Evolutionary conservation across 2,113 vertebrate genomes (phyloP).

Genomic region (Acanthisitta chloris): DNA sequence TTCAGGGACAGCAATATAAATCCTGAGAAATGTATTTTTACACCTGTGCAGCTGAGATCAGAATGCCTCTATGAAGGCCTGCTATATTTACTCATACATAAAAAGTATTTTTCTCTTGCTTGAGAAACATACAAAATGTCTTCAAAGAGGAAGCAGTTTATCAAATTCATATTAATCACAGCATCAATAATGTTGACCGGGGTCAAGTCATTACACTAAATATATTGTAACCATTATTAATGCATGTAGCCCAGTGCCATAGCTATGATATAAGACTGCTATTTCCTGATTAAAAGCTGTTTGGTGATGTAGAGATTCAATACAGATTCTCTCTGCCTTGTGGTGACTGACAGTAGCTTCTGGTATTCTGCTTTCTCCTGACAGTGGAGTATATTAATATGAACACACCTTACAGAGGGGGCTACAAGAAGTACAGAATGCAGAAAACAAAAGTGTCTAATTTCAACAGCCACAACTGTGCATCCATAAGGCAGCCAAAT

Average conservation of each 20-base stretch:
- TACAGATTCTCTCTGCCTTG: slow-evolving; percentile 28
- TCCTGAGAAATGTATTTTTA: slow-evolving; percentile 33
- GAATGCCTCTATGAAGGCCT: not conserved
- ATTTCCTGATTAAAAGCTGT: slow-evolving; percentile 66
- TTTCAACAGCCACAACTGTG: slow-evolving; percentile 72
- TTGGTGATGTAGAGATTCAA: slow-evolving; percentile 48
- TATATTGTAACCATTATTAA: slow-evolving; percentile 70
- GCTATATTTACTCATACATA: slow-evolving; percentile 47
- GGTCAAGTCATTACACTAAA: slow-evolving; percentile 76
- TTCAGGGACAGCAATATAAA: slow-evolving; percentile 18
- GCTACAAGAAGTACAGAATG: slow-evolving; percentile 55
- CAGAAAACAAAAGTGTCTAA: slow-evolving; percentile 68
- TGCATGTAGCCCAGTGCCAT: slow-evolving; percentile 51
- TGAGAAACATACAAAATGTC: slow-evolving; percentile 46
- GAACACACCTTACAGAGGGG: slow-evolving; percentile 49
- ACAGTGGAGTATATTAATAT: slow-evolving; percentile 18
- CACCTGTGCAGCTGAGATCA: slow-evolving; percentile 33
- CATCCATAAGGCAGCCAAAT: slow-evolving; percentile 71
- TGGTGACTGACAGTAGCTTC: slow-evolving; percentile 54
- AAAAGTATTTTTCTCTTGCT: slow-evolving; percentile 58
- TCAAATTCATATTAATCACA: slow-evolving; percentile 71
- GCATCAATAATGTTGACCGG: slow-evolving; percentile 50
- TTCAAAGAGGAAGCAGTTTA: slow-evolving; percentile 75
- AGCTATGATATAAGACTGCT: slow-evolving; percentile 59
- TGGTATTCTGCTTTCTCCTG: slow-evolving; percentile 47